Evolutionary conservation across 2,888 invertebrate genomes (phyloP).

Genomic region (Drosophila putrida): DNA sequence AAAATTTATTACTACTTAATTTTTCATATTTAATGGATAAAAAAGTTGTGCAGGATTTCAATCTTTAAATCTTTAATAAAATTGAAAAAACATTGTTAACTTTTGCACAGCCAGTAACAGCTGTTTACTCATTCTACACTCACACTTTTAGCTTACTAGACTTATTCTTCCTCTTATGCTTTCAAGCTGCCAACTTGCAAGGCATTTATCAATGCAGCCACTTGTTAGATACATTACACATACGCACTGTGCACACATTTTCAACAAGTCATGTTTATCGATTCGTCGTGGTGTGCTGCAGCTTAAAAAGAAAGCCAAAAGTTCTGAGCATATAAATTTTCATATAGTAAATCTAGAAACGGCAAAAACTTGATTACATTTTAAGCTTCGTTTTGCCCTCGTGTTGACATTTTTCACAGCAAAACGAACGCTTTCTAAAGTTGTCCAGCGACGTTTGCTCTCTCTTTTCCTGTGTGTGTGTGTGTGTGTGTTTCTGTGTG

Average conservation of each 20-base stretch:
- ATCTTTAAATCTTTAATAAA: neutral
- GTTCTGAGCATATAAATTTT: slow-evolving; percentile 49
- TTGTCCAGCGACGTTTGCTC: slow-evolving; percentile 38
- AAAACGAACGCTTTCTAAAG: slow-evolving; percentile 47
- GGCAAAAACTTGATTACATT: slow-evolving; percentile 53
- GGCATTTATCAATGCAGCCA: slow-evolving; percentile 46
- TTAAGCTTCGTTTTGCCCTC: slow-evolving; percentile 38
- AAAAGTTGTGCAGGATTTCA: no score
- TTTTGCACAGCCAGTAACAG: slow-evolving; percentile 9
- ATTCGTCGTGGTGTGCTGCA: slow-evolving; percentile 35
- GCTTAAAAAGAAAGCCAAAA: slow-evolving; percentile 41
- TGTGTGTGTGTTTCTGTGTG: slow-evolving; percentile 35
- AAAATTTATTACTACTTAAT: no score
- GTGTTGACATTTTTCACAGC: slow-evolving; percentile 59
- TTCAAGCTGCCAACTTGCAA: slow-evolving; percentile 21
- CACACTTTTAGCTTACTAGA: neutral
- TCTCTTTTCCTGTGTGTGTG: slow-evolving; percentile 19
- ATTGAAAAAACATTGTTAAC: slow-evolving; percentile 3
- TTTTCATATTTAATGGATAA: no score
- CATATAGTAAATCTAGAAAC: slow-evolving; percentile 33
- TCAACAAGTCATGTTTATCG: slow-evolving; percentile 62
- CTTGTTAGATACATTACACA: slow-evolving; percentile 66
- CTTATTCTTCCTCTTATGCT: neutral
- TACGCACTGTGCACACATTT: slow-evolving; percentile 60
- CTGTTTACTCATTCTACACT: slow-evolving; percentile 3